Base-by-base conservation (phyloP, 2,888 invertebrate genomes). In the Carcina quercana region DNA sequence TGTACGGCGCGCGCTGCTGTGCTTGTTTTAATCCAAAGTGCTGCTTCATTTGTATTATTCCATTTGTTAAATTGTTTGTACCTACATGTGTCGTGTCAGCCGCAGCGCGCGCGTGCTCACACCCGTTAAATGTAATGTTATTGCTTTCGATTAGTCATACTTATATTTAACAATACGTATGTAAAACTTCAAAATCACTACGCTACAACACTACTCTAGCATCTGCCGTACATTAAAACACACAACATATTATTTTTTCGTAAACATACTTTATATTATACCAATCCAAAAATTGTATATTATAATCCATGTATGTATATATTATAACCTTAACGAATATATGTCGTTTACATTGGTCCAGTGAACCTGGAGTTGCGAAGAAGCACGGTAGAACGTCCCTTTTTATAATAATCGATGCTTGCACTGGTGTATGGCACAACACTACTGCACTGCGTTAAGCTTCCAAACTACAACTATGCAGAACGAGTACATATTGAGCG, bases 131-230 rank as follows among this genome's bases (percentile, higher is more conserved):
- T 63, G 52, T 63, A 66, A 67, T 56, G 59, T 80, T 82, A 82
- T 82, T 82, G 82, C 82, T 82, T 79, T 82, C 68, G 73, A 71
- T 78, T 78, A 80, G 63, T 78, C 64, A 70, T 66, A 65, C 55
- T 70, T 66, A 64, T 63, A 33, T 68, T 64, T 61, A 55, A 47
- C 50, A 50, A 50, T 48, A 52, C 41, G 48, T 58, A 78, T 79
- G 78, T 83, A 83, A 83, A 82, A 78, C 70, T 76, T 83, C 80
- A 79, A 82, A 82, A 82, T 79, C 54, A 61, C 82, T 82, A 82
- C 76, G 55, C 79, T 79, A 80, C 75, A 43, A 42, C 53, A 63
- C 80, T 82, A 82, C 76, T 67, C 80, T 80, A 80, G 79, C 80
- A 71, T 75, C 65, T 59, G 76, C 75, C 73, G 73, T 76, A 79